phyloP scores from a whole-genome alignment of 2,113 vertebrate genomes.

The Jaculus jaculus region DNA sequence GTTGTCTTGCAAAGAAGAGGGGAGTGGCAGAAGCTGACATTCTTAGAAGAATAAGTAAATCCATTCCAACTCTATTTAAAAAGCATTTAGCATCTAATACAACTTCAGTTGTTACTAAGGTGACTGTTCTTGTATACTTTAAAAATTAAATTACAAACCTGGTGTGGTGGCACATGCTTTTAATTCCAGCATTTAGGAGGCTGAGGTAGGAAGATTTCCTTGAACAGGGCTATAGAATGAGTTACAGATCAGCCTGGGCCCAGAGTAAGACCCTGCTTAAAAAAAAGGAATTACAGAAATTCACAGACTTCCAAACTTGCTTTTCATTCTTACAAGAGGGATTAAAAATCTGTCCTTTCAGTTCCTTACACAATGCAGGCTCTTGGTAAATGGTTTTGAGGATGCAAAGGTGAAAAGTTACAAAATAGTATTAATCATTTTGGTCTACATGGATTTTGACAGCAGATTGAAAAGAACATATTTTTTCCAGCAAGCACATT shows the following conservation, averaged over 20 bases:
- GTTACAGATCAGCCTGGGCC: too few relatives aligned
- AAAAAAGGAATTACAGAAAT: slow-evolving; percentile 3
- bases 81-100: slow-evolving; percentile 10
- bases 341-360: slow-evolving; percentile 12
- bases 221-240: too few relatives aligned
- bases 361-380: background rate
- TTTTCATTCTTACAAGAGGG: background rate
- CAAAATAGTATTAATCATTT: background rate
- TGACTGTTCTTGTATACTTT: slow-evolving; percentile 58
- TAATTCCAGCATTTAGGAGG: too few relatives aligned
- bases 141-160: slow-evolving; percentile 38
- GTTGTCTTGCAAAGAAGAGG: background rate
- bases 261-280: too few relatives aligned
- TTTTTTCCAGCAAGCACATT: background rate
- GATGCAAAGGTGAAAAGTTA: slow-evolving; percentile 21
- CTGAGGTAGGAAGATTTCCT: too few relatives aligned
- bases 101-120: slow-evolving; percentile 12
- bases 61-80: slow-evolving; percentile 65
- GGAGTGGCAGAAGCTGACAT: background rate
- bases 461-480: slow-evolving; percentile 2
- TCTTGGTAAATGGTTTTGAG: slow-evolving; percentile 40
- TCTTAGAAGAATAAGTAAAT: slow-evolving; percentile 20
- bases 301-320: slow-evolving; percentile 36
- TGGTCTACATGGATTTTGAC: background rate
- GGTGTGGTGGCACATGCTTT: too few relatives aligned